Conservation (phyloP, 2,888 invertebrate genomes). For the Trichopria drosophilae region DNA sequence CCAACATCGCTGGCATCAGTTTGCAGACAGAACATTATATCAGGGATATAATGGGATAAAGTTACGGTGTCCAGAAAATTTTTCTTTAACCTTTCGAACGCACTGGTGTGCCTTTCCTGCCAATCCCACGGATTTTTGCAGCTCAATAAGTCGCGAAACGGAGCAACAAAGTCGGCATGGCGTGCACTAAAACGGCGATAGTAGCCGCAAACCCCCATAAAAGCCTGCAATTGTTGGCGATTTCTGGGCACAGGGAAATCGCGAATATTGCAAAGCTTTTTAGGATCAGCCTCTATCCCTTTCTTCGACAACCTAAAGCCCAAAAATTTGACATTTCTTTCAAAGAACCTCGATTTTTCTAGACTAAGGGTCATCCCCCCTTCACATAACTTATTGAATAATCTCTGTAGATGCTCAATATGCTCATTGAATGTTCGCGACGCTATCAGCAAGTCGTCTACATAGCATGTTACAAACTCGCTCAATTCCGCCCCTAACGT, state of each 20-base stretch:
- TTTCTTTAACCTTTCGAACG: background rate
- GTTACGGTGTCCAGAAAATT: background rate
- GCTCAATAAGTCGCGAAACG: too few relatives aligned
- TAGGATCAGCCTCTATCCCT: conserved; percentile 16
- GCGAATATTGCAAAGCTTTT: conserved; percentile 30
- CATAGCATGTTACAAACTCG: conserved; percentile 38
- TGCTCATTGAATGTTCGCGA: conserved; percentile 27
- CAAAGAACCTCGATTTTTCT: conserved; percentile 35
- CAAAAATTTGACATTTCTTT: conserved; percentile 27
- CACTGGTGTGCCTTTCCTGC: background rate
- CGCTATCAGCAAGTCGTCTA: conserved; percentile 43
- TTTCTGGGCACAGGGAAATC: conserved; percentile 37
- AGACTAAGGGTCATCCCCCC: conserved; percentile 38
- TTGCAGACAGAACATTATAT: background rate
- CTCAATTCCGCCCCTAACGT: conserved; percentile 33
- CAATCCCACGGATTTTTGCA: too few relatives aligned
- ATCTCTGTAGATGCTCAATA: conserved; percentile 30
- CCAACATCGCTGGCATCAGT: background rate
- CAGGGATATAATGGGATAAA: background rate
- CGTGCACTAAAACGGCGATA: conserved; percentile 19
- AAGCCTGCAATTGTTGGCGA: conserved; percentile 36
- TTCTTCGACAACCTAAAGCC: conserved; percentile 19
- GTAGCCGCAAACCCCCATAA: conserved; percentile 25
- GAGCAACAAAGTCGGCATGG: conserved; percentile 13
- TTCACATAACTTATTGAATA: conserved; percentile 32